Percentiles rank a stretch among this genome's conserved stretches.
These are phyloP conservation scores for Leptopilina myrica DNA, from an alignment of 2,888 invertebrate genomes.

Conservation along the genomic window DNA sequence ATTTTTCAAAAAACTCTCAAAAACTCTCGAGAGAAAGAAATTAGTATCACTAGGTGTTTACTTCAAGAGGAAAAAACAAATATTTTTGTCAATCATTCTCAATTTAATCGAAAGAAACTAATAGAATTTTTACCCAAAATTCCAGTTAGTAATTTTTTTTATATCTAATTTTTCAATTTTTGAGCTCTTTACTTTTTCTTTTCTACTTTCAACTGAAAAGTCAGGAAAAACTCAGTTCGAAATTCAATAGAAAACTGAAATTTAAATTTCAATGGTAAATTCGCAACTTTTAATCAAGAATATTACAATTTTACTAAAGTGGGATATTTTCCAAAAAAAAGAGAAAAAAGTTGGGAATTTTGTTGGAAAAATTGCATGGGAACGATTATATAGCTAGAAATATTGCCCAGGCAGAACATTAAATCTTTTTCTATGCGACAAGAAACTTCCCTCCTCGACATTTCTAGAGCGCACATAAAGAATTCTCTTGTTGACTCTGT, in stretches of 20 bases:
- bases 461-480: conserved; percentile 23
- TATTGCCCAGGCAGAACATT: background rate
- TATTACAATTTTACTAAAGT: no score
- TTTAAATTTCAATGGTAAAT: no score
- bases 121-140: no score
- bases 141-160: no score
- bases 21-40: background rate
- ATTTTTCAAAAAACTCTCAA: background rate
- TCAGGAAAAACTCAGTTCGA: no score
- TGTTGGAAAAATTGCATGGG: conserved; percentile 6
- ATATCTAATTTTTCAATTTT: no score
- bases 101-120: no score
- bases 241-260: no score
- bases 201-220: no score
- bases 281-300: no score
- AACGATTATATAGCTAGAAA: conserved; percentile 8
- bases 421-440: background rate
- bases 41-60: background rate
- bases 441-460: conserved; percentile 24
- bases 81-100: background rate
- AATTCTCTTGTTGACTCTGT: conserved; percentile 16
- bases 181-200: no score
- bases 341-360: background rate
- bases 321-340: no score
- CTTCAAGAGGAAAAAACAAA: background rate